Conservation (phyloP, 1,140 invertebrate genomes). For the Pteromalus puparum region DNA sequence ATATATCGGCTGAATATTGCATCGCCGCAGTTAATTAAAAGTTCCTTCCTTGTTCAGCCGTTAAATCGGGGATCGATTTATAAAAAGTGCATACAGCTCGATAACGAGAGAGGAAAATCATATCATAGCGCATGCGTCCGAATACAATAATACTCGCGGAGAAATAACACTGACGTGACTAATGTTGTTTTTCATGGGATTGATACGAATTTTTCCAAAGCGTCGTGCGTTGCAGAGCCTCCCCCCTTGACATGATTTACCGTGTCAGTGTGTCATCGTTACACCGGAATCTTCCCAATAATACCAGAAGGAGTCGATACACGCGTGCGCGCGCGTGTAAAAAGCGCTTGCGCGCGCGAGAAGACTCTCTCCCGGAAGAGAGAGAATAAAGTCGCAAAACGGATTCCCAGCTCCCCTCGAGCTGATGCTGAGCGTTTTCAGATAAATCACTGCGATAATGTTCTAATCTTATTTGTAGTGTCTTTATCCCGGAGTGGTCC, state of each 20-base stretch:
- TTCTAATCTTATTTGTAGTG: slow-evolving; percentile 50
- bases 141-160: no score
- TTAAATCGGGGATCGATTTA: no score
- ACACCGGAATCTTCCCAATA: slow-evolving; percentile 15
- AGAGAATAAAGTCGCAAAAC: slow-evolving; percentile 45
- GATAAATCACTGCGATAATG: slow-evolving; percentile 54
- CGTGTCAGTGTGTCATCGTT: slow-evolving; percentile 25
- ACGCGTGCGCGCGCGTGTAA: no score
- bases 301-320: background rate
- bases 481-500: slow-evolving; percentile 21
- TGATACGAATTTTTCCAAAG: background rate
- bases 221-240: background rate
- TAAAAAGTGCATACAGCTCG: no score
- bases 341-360: background rate
- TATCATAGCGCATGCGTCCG: no score
- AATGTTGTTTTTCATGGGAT: background rate
- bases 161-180: background rate
- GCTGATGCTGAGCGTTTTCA: slow-evolving; percentile 27
- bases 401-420: slow-evolving; percentile 3
- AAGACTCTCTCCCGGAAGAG: background rate
- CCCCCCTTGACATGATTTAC: slow-evolving; percentile 18
- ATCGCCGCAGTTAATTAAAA: background rate
- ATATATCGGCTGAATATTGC: background rate
- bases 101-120: no score
- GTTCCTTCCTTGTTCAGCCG: no score